Conservation (phyloP, 2,888 invertebrate genomes). For the Lingula anatina region DNA sequence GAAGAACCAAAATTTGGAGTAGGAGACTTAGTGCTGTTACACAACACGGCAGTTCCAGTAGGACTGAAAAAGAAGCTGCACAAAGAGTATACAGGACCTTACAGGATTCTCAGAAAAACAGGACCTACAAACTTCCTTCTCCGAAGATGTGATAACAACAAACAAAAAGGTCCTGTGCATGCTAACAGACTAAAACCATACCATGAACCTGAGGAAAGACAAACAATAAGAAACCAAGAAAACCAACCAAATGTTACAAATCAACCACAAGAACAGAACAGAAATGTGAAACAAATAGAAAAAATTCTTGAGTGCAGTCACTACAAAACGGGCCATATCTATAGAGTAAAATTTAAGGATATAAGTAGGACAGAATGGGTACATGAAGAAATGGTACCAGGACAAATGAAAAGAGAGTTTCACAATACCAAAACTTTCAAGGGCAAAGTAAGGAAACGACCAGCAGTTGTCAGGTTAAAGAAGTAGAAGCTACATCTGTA, state of each 20-base stretch:
- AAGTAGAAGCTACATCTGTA: too few species aligned
- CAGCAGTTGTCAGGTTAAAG: too few species aligned
- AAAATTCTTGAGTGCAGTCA: too few species aligned
- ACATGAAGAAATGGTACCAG: neutral
- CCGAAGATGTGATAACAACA: constrained; percentile 1
- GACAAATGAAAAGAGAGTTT: neutral
- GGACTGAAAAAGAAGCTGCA: constrained; percentile 8
- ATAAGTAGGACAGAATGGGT: neutral
- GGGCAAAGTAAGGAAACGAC: too few species aligned
- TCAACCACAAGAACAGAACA: neutral
- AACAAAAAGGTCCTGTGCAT: constrained; percentile 2
- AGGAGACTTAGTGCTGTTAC: constrained; percentile 9
- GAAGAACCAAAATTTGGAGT: constrained; percentile 8
- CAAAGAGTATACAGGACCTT: constrained; percentile 10
- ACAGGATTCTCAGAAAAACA: constrained; percentile 3
- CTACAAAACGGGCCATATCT: too few species aligned
- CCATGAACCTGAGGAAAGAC: constrained; percentile 1
- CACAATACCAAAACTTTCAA: too few species aligned
- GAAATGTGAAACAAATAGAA: neutral
- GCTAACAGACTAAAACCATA: constrained; percentile 9
- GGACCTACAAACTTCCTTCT: constrained; percentile 12
- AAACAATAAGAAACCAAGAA: constrained; percentile 2
- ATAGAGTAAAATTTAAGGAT: neutral
- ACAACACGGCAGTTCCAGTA: constrained; percentile 5
- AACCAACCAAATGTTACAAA: neutral